Evolutionary conservation across 2,797 vertebrate genomes (phyloP).

Genomic region (Cichlasoma orientale): DNA sequence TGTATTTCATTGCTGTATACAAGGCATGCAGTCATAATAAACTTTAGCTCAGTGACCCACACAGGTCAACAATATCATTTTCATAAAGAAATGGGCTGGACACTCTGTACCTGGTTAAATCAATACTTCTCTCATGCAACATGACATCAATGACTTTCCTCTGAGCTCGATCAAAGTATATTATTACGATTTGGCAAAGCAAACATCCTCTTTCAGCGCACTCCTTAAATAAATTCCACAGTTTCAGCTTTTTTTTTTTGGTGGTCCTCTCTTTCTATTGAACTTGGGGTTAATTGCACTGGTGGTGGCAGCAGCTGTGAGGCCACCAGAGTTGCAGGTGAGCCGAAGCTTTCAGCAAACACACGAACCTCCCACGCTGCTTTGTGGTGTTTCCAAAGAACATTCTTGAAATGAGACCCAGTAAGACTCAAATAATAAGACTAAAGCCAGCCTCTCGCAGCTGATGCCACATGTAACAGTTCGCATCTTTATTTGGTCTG

Average conservation of each 20-base stretch:
- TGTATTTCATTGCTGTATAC: conserved; percentile 64
- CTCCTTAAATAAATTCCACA: conserved; percentile 7
- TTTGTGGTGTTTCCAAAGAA: conserved; percentile 64
- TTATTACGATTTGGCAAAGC: conserved; percentile 17
- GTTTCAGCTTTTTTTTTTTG: conserved; percentile 29
- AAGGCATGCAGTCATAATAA: conserved; percentile 62
- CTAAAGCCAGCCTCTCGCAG: conserved; percentile 21
- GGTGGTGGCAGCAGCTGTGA: conserved; percentile 64
- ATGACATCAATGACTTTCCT: conserved; percentile 16
- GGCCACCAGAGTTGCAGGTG: conserved; percentile 73
- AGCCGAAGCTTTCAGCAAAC: conserved; percentile 57
- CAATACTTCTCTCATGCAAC: conserved; percentile 19
- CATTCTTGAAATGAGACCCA: conserved; percentile 42
- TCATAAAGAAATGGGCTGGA: conserved; percentile 39
- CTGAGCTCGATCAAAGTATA: conserved; percentile 21
- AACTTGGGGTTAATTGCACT: conserved; percentile 61
- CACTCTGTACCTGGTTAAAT: conserved; percentile 26
- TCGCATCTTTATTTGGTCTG: not conserved
- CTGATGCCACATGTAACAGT: conserved; percentile 11
- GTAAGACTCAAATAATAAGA: conserved; percentile 34
- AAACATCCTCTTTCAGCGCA: conserved; percentile 5
- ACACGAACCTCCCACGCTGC: conserved; percentile 54
- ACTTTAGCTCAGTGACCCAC: conserved; percentile 42
- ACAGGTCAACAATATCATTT: conserved; percentile 30
- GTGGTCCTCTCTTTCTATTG: conserved; percentile 45